A percentile compares a stretch with the other conserved stretches of the same genome.
phyloP scores from a whole-genome alignment of 2,888 invertebrate genomes.

The Blomia tropicalis region DNA sequence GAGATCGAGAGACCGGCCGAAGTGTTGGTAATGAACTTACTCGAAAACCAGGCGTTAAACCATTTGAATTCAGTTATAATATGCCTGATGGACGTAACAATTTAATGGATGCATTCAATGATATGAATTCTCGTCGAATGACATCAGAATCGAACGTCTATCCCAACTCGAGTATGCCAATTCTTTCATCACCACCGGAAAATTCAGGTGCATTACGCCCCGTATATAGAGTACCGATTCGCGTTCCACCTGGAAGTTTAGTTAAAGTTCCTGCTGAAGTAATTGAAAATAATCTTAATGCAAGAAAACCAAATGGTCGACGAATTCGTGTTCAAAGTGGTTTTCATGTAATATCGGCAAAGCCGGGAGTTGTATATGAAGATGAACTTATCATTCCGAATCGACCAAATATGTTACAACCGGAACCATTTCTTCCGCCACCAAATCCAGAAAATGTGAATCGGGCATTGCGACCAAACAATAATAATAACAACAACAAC shows the following conservation, averaged over 20 bases:
- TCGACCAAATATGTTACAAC: slow-evolving; percentile 8
- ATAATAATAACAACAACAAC: not conserved
- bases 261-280: slow-evolving; percentile 16
- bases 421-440: slow-evolving; percentile 19
- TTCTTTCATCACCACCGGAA: not conserved
- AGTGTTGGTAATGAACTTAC: not conserved
- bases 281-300: not conserved
- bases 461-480: too few relatives aligned
- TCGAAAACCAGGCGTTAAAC: slow-evolving; percentile 3
- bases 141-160: not conserved
- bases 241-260: slow-evolving; percentile 18
- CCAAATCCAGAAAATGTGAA: too few relatives aligned
- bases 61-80: slow-evolving; percentile 25
- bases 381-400: slow-evolving; percentile 11
- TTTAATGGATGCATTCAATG: slow-evolving; percentile 11
- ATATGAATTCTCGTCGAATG: slow-evolving; percentile 7
- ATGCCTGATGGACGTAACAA: slow-evolving; percentile 21
- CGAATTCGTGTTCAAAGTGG: slow-evolving; percentile 24
- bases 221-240: slow-evolving; percentile 19
- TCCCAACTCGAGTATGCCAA: not conserved
- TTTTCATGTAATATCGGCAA: slow-evolving; percentile 23
- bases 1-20: not conserved
- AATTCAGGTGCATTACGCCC: not conserved
- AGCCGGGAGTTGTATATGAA: slow-evolving; percentile 21
- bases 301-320: slow-evolving; percentile 6